Percentiles rank a stretch among this genome's conserved stretches.
phyloP scores from a whole-genome alignment of 2,113 vertebrate genomes.

The Mola mola region DNA sequence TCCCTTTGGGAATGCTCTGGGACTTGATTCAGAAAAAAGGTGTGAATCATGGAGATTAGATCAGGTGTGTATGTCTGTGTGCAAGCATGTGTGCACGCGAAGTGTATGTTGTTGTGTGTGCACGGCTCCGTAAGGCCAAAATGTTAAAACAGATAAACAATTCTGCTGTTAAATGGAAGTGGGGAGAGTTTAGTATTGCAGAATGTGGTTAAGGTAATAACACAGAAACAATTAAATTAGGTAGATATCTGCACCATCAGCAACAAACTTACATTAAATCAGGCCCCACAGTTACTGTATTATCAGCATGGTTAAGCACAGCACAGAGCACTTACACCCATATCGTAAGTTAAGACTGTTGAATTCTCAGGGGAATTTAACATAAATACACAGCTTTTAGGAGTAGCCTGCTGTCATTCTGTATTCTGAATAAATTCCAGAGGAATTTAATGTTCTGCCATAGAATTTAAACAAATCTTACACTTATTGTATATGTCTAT shows the following conservation, averaged over 20 bases:
- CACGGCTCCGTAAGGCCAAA: conserved; percentile 27
- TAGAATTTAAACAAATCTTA: not conserved
- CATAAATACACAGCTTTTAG: conserved; percentile 34
- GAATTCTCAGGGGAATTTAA: conserved; percentile 37
- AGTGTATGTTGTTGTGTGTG: not conserved
- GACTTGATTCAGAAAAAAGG: conserved; percentile 60
- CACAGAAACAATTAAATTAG: conserved; percentile 67
- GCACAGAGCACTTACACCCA: conserved; percentile 31
- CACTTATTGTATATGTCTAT: not conserved
- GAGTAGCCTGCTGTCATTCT: conserved; percentile 3
- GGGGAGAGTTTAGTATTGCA: conserved; percentile 48
- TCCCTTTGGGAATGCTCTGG: conserved; percentile 60
- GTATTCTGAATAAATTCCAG: conserved; percentile 17
- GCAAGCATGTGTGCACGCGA: not conserved
- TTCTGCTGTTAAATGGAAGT: conserved; percentile 43
- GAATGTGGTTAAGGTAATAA: conserved; percentile 68
- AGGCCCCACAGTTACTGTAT: conserved; percentile 45
- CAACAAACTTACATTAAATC: conserved; percentile 57
- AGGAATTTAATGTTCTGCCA: not conserved
- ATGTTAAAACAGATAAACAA: conserved; percentile 49
- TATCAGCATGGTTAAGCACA: conserved; percentile 64
- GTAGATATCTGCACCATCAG: conserved; percentile 61
- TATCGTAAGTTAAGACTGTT: conserved; percentile 44
- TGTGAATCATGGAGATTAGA: conserved; percentile 20
- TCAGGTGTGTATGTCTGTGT: not conserved